Percentiles rank a stretch among this genome's conserved stretches.
phyloP scores from a whole-genome alignment of 2,797 vertebrate species.

The Enteromius radiatus region DNA sequence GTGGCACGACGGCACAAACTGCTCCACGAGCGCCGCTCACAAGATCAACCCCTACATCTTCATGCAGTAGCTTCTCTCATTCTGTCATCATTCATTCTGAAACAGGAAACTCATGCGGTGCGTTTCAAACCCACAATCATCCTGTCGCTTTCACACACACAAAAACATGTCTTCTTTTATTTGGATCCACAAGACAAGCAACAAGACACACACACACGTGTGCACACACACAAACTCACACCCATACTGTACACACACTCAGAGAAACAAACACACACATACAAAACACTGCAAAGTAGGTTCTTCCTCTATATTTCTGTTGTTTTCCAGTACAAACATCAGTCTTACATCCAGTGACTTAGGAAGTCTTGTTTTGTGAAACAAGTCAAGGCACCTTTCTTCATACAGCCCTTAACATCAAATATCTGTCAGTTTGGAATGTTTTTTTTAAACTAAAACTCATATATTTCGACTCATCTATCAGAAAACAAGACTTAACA shows the following conservation, averaged over 20 bases:
- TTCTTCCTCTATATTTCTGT: neutral
- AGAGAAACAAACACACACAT: too few relatives aligned
- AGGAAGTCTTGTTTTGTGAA: neutral
- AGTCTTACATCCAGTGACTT: neutral
- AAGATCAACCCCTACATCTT: slow-evolving; percentile 80
- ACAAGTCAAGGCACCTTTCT: neutral
- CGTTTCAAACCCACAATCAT: neutral
- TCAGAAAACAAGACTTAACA: neutral
- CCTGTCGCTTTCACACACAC: neutral
- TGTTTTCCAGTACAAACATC: neutral
- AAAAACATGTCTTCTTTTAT: too few relatives aligned
- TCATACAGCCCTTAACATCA: too few relatives aligned
- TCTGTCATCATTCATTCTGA: neutral
- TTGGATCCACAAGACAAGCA: too few relatives aligned
- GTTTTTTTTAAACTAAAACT: neutral
- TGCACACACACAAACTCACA: neutral
- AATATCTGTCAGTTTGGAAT: neutral
- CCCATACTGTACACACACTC: neutral
- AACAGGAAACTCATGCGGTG: neutral
- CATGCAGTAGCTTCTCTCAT: slow-evolving; percentile 68
- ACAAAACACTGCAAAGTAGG: neutral
- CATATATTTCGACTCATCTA: neutral
- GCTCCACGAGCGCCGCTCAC: slow-evolving; percentile 79
- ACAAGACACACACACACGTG: too few relatives aligned
- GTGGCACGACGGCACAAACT: slow-evolving; percentile 68